Evolutionary conservation across 2,888 invertebrate species (phyloP).

Genomic region (Cremastobaeus sp.): DNA sequence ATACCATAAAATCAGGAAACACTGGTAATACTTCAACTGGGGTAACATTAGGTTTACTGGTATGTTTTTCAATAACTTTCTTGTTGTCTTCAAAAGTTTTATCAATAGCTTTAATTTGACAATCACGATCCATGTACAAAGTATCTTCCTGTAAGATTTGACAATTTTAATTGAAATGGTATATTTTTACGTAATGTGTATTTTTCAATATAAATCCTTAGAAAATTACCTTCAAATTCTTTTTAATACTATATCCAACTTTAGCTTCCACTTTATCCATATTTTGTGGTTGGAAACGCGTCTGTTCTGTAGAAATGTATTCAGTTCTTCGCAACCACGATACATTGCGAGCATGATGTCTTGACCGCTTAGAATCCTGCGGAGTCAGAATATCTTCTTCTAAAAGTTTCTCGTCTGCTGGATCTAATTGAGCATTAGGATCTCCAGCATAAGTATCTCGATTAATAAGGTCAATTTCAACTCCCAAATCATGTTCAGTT

Average conservation of each 20-base stretch:
- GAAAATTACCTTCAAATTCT: constrained; percentile 83
- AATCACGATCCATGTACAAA: constrained; percentile 96
- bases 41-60: constrained; percentile 96
- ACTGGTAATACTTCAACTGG: constrained; percentile 93
- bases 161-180: background rate
- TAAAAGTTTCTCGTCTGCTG: constrained; percentile 95
- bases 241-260: constrained; percentile 98
- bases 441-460: constrained; percentile 94
- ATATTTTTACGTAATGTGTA: background rate
- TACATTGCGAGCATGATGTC: constrained; percentile 97
- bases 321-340: constrained; percentile 99
- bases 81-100: constrained; percentile 97
- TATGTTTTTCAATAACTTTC: constrained; percentile 91
- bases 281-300: constrained; percentile 96
- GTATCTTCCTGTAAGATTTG: constrained; percentile 86
- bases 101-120: constrained; percentile 98
- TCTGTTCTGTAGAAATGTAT: constrained; percentile 99
- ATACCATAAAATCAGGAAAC: constrained; percentile 94
- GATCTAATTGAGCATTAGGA: constrained; percentile 86
- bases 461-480: constrained; percentile 97
- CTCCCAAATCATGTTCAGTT: constrained; percentile 98
- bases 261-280: constrained; percentile 99
- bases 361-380: constrained; percentile 92
- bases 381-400: constrained; percentile 96
- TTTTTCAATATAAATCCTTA: background rate